Percentiles rank a stretch among this genome's conserved stretches.
These are phyloP conservation scores for Miltochrista miniata DNA, from an alignment of 2,888 invertebrate species.

Conservation along the genomic window DNA sequence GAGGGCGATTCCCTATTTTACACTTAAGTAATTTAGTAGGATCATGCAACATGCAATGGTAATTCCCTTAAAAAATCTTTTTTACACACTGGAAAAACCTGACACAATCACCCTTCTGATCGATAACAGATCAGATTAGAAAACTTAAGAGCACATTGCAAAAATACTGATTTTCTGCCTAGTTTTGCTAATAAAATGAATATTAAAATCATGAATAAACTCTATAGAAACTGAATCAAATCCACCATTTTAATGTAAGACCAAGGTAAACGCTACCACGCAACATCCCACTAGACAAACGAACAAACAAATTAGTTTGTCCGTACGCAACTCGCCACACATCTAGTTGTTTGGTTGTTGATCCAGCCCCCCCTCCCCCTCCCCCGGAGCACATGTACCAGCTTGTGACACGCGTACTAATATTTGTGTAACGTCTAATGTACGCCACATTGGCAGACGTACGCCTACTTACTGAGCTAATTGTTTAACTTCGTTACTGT, in stretches of 20 bases:
- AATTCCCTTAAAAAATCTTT: too few species aligned
- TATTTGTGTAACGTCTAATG: constrained; percentile 23
- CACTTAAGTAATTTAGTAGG: too few species aligned
- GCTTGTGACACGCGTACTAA: constrained; percentile 11
- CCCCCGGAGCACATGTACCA: background rate
- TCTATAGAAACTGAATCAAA: too few species aligned
- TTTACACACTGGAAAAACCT: too few species aligned
- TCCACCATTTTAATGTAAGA: constrained; percentile 1
- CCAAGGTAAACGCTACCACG: constrained; percentile 17
- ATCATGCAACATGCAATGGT: too few species aligned
- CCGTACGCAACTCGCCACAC: constrained; percentile 10
- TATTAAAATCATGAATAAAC: too few species aligned
- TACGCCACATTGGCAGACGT: constrained; percentile 21
- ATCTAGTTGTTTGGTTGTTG: constrained; percentile 8
- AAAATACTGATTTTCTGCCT: too few species aligned
- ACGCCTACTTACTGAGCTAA: constrained; percentile 24
- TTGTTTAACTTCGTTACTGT: constrained; percentile 5
- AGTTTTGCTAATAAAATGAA: too few species aligned
- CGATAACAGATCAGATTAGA: too few species aligned
- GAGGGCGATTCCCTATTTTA: too few species aligned
- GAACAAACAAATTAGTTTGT: constrained; percentile 35
- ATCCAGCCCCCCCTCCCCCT: background rate
- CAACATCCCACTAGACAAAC: constrained; percentile 20
- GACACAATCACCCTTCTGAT: too few species aligned
- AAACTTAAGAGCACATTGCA: too few species aligned